Evolutionary conservation across 2,797 vertebrate species (phyloP).

Genomic region (Semotilus atromaculatus): DNA sequence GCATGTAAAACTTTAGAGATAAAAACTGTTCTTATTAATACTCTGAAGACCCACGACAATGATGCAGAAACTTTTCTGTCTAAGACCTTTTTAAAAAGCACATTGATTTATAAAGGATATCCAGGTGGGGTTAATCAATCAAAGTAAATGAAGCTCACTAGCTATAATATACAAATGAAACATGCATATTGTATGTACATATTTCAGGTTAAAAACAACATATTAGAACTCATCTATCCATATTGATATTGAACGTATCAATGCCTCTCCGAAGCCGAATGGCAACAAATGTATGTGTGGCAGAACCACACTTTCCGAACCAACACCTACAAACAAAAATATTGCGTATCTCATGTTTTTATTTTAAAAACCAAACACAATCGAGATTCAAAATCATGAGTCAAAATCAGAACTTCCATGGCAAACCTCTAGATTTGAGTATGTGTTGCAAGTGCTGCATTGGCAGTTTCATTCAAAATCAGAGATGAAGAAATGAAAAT

Average conservation of each 20-base stretch:
- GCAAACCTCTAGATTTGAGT: background rate
- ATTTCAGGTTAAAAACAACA: background rate
- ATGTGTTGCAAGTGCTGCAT: background rate
- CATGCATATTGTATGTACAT: background rate
- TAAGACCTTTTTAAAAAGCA: background rate
- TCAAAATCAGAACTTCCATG: conserved; percentile 7
- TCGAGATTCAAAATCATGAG: conserved; percentile 12
- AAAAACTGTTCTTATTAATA: background rate
- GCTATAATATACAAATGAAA: background rate
- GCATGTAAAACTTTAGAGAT: background rate
- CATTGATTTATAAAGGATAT: background rate
- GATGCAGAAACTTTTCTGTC: background rate
- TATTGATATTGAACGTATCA: background rate
- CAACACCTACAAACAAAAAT: background rate
- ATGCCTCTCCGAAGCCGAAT: background rate
- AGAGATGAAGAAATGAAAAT: conserved; percentile 2
- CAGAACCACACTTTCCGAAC: background rate
- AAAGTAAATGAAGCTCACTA: background rate
- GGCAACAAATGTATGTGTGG: background rate
- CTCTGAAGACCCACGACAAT: background rate
- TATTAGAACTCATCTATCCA: background rate
- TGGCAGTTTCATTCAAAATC: background rate
- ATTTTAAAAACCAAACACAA: background rate
- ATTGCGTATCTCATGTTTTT: no score
- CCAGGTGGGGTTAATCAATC: background rate